Percentiles rank a stretch among this genome's conserved stretches.
Evolutionary conservation across 2,888 invertebrate species (phyloP).

Genomic region (Stenoptilia bipunctidactyla): DNA sequence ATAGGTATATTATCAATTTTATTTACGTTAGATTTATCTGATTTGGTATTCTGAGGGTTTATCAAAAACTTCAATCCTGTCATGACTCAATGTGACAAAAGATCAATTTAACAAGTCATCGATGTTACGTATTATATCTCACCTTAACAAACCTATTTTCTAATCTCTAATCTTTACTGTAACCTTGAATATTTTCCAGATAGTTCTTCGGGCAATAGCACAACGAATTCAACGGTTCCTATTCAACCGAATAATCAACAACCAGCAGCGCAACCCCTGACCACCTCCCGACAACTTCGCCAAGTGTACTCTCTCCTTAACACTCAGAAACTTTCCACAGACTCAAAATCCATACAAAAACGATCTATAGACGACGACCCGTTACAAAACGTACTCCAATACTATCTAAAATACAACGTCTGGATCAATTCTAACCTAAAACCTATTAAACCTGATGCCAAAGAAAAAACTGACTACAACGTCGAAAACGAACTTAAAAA

Average conservation of each 20-base stretch:
- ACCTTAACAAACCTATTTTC: no score
- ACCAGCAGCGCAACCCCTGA: background rate
- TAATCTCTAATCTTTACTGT: no score
- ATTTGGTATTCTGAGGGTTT: no score
- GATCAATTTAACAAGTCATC: no score
- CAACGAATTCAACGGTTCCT: background rate
- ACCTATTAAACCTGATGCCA: conserved; percentile 10
- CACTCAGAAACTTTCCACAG: conserved; percentile 13
- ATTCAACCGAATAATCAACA: background rate
- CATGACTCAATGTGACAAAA: no score
- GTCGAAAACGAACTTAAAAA: conserved; percentile 25
- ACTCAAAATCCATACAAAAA: conserved; percentile 23
- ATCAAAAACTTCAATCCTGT: no score
- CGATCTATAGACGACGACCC: conserved; percentile 29
- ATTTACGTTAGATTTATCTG: no score
- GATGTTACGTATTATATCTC: no score
- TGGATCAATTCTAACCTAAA: conserved; percentile 33
- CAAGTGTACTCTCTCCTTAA: conserved; percentile 1
- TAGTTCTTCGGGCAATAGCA: conserved; percentile 1
- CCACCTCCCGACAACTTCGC: conserved; percentile 5
- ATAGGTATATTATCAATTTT: no score
- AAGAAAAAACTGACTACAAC: conserved; percentile 17
- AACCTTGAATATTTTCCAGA: background rate
- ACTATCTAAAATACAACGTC: conserved; percentile 42
- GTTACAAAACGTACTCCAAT: conserved; percentile 29